Evolutionary conservation across 2,113 vertebrate genomes (phyloP), one percentile per base, ranked within the genome.

Genomic region (Pavo muticus): DNA sequence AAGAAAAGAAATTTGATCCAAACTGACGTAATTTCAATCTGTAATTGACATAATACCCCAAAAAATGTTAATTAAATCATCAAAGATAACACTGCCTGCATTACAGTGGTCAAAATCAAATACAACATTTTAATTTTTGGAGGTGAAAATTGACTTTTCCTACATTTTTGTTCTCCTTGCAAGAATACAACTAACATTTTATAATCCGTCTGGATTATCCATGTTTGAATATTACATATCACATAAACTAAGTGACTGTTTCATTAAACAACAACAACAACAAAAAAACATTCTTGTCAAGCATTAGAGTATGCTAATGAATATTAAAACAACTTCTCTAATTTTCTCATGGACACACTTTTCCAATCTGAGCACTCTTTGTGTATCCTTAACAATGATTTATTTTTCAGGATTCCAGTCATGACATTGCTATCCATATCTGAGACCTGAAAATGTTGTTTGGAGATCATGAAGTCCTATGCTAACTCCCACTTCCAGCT

Each of bases 321-420:
- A 96, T 87, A 93, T 69, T 56, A 93, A 96, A 96, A 1, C 11
- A 96, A 45, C 72, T 13, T 86, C 37, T 96, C 52, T 87, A 35
- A 93, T 96, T 75, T 91, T 90, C 59, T 90, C 93, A 89, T 87
- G 30, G 40, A 52, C 19, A 67, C 1, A 71, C 94, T 95, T 94
- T 97, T 81, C 54, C 81, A 78, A 94, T 75, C 54, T 91, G 29
- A 90, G 64, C 9, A 64, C 35, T 94, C 50, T 81, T 86, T 91
- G 71, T 82, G 19, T 68, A 48, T 69, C 72, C 95, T 97, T 97
- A 95, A 95, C 88, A 96, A 48, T 94, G 44, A 97, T 94, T 94
- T 93, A 81, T 95, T 93, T 93, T 93, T 95, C 63, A 92, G 60
- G 57, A 88, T 86, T 81, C 37, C 16, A 91, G 52, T 70, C 61